Conservation (phyloP, 2,888 invertebrate species). For the Metacarcinus magister region DNA sequence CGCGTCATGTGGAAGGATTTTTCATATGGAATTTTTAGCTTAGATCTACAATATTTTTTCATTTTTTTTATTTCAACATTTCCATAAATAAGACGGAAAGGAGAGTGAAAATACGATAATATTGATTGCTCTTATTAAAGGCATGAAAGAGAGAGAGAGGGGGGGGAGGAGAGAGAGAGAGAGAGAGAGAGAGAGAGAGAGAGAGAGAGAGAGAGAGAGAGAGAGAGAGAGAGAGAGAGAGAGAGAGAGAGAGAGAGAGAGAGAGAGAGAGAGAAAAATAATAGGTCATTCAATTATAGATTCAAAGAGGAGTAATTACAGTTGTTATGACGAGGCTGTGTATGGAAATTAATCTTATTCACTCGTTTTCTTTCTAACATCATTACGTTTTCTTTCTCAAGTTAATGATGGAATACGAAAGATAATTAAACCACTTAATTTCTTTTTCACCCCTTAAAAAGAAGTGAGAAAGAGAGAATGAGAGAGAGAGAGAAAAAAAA, state of each 20-base stretch:
- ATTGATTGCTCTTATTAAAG: neutral
- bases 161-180: neutral
- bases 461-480: neutral
- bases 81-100: neutral
- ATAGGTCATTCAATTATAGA: neutral
- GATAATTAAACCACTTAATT: neutral
- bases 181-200: slow-evolving; percentile 45
- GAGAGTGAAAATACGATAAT: neutral
- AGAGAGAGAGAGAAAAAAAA: slow-evolving; percentile 20
- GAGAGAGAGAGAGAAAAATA: slow-evolving; percentile 21
- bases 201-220: slow-evolving; percentile 37
- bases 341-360: neutral
- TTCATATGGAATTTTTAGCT: too few species aligned
- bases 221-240: neutral
- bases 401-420: neutral
- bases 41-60: too few species aligned
- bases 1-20: neutral
- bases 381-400: neutral
- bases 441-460: neutral
- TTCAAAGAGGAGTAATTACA: neutral
- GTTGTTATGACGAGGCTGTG: neutral
- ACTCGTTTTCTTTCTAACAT: neutral
- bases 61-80: too few species aligned
- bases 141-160: neutral
- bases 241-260: slow-evolving; percentile 35